phyloP scores from a whole-genome alignment of 2,113 vertebrate species.

The Grammomys surdaster region DNA sequence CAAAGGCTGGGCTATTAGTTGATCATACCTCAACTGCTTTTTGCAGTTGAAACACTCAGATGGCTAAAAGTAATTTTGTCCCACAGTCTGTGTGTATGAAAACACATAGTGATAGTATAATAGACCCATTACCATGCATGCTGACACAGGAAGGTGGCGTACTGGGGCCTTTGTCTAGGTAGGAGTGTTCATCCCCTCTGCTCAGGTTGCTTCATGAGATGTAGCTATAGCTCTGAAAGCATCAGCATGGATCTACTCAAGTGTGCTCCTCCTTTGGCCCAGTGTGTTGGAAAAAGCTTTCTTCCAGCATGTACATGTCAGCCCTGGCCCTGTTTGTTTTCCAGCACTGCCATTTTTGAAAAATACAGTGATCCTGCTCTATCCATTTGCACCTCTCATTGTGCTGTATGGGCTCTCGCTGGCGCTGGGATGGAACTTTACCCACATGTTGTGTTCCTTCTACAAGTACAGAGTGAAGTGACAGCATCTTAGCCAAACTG shows the following conservation, averaged over 20 bases:
- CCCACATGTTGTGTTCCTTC: constrained; percentile 94
- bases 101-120: not conserved
- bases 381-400: constrained; percentile 94
- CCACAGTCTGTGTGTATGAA: not conserved
- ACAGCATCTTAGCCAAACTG: not conserved
- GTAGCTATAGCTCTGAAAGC: no score
- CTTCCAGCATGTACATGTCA: not conserved
- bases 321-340: constrained; percentile 55
- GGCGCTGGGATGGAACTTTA: constrained; percentile 97
- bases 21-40: not conserved
- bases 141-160: not conserved
- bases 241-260: not conserved
- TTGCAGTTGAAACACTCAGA: not conserved
- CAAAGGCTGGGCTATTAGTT: not conserved
- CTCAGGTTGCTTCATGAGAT: not conserved
- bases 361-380: constrained; percentile 96
- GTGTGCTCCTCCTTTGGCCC: not conserved
- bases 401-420: constrained; percentile 95
- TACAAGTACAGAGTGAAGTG: constrained; percentile 95
- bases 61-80: not conserved
- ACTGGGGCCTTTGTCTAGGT: not conserved
- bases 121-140: no score
- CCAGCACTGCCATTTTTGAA: constrained; percentile 96
- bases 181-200: not conserved
- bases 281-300: not conserved